Evolutionary conservation across 2,888 invertebrate species (phyloP), one percentile per base, ranked within the genome.

Genomic region (Norana najaformis): DNA sequence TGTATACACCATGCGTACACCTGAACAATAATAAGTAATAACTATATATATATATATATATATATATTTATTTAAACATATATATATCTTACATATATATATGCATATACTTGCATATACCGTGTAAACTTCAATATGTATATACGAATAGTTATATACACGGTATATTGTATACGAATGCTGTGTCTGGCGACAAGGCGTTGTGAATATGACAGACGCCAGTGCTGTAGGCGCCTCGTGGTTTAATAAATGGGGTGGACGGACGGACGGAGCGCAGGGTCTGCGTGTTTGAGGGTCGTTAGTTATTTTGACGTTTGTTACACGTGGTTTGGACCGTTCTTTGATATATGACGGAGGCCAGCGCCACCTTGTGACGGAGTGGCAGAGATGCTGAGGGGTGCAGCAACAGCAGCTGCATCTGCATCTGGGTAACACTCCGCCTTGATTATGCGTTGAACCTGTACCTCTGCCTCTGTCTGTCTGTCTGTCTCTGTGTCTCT

Each of bases 121-220:
- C 16, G 41, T 18, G 18, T 41, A 41, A 41, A 41, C 41, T 41
- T 41, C 8, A 41, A 41, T 41, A 41, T 41, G 41, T 41, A 41
- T 13, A 11, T 41, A 41, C 14, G 41, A 41, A 18, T 13, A 41
- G 14, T 18, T 41, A 41, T 41, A 41, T 41, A 41, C 41, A 11
- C 41, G 14, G 18, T 18, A 41, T 4, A 41, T 41, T 41, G 18
- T 41, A 41, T 41, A 41, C 14, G 41, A 16, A 41, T 41, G 5
- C 0, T 69, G 16, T 69, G n/a, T 69, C 2, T 47, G 69, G n/a
- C 6, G n/a, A 30, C 11, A 69, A 69, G 69, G 69, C n/a, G 69
- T 69, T 69, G 69, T 69, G 69, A 69, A 69, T 69, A 69, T 69
- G 69, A 69, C 69, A 69, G 69, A 69, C n/a, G 69, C 30, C 69